Evolutionary conservation across 2,113 vertebrate species (phyloP), one percentile per base, ranked within the genome.

Genomic region (Rhinoderma darwinii): DNA sequence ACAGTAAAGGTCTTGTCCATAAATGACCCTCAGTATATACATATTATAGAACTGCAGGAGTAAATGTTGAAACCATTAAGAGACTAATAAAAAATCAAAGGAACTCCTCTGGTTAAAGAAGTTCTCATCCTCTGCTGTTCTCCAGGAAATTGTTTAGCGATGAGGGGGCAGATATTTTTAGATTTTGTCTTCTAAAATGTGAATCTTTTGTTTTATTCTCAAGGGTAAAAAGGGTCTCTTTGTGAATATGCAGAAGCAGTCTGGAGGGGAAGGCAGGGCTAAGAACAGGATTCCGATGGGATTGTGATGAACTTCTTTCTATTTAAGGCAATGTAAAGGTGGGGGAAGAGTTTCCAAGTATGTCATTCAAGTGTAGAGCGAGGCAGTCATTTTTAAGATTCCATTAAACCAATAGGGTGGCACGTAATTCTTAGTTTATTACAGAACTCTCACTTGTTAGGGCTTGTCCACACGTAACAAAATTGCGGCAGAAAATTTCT

Each of bases 261-360:
- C 72, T 76, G 54, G 72, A 43, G 83, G 39, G 72, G 10, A 59
- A 39, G 63, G 44, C 20, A 27, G 47, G 37, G 47, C 25, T 17
- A 17, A 41, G 32, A 35, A 37, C 35, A 54, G 68, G 70, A 41
- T 43, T 12, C 47, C 44, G 18, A 8, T 75, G 20, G 20, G 56
- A 39, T 47, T 72, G n/a, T 81, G 56, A 82, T 66, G 39, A 82
- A 47, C 63, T 66, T 47, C 37, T 61, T 25, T 27, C 70, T 73
- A 84, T 76, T 76, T 47, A 84, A 76, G 83, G 72, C 83, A 75
- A 84, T n/a, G 35, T 0, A 37, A 80, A 59, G 77, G 51, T 61
- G 76, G 54, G 39, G 78, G n/a, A 39, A 10, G 9, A 39, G 37
- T 18, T 63, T 41, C 32, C 37, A 63, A 81, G 37, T 30, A 50